These are phyloP conservation scores for Aurelia aurita DNA, from an alignment of 30 jellyfish, hydroid and myxozoan species.

Conservation along the genomic window DNA sequence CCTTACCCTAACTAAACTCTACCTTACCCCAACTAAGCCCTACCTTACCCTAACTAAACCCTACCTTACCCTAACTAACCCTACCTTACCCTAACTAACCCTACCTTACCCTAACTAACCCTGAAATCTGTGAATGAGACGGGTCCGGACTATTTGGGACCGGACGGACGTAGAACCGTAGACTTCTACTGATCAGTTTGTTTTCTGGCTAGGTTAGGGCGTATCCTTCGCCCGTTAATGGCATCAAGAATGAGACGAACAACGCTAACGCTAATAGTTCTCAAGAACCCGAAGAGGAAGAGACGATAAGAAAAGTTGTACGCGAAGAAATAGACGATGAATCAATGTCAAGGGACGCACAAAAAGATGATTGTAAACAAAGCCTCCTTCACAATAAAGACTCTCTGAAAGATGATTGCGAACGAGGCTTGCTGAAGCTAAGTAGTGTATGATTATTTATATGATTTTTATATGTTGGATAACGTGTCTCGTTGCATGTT, in stretches of 20 bases:
- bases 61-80: too few relatives aligned
- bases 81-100: too few relatives aligned
- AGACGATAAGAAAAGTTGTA: neutral
- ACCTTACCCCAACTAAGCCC: too few relatives aligned
- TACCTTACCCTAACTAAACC: too few relatives aligned
- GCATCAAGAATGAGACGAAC: constrained; percentile 30
- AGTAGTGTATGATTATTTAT: constrained; percentile 76
- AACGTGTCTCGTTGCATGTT: too few relatives aligned
- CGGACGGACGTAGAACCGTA: too few relatives aligned
- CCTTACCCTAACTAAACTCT: too few relatives aligned
- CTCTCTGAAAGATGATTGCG: constrained; percentile 74
- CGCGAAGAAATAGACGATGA: constrained; percentile 26
- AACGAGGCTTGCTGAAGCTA: constrained; percentile 81
- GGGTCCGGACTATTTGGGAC: too few relatives aligned
- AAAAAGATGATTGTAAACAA: constrained; percentile 48
- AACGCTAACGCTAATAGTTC: constrained; percentile 1
- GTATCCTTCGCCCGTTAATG: constrained; percentile 69
- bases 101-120: too few relatives aligned
- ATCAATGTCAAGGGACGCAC: constrained; percentile 5
- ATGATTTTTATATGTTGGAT: too few relatives aligned
- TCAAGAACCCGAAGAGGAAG: constrained; percentile 4
- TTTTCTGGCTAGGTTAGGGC: constrained; percentile 82
- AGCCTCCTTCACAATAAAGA: constrained; percentile 41
- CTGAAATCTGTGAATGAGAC: too few relatives aligned
- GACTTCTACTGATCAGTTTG: neutral